These are phyloP conservation scores for Trichogramma pretiosum DNA, from an alignment of 1,140 invertebrate species.

Conservation along the genomic window DNA sequence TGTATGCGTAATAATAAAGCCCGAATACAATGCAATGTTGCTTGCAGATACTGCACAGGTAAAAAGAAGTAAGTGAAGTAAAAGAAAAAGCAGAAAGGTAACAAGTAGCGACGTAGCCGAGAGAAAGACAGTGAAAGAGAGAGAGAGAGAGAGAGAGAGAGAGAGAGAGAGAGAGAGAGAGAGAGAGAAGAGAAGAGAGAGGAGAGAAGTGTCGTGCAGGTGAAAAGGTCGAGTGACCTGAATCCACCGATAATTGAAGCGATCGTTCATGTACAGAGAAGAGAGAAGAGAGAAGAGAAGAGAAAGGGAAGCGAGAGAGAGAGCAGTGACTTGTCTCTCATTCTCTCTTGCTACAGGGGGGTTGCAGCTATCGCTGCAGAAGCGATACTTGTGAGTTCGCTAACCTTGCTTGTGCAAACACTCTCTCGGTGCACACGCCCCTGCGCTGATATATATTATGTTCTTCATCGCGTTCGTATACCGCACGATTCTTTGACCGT, in stretches of 20 bases:
- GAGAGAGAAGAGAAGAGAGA: background rate
- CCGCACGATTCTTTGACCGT: no score
- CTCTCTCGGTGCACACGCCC: background rate
- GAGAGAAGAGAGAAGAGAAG: no score
- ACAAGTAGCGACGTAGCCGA: no score
- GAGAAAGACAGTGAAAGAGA: background rate
- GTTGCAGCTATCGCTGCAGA: no score
- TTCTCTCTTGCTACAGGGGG: background rate
- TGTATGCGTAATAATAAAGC: no score
- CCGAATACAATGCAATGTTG: no score
- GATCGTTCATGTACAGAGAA: no score
- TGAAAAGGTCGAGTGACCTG: conserved; percentile 12
- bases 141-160: background rate
- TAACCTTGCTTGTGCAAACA: conserved; percentile 9
- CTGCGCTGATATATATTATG: no score
- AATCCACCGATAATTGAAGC: conserved; percentile 14
- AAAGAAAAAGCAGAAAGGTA: no score
- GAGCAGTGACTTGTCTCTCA: background rate
- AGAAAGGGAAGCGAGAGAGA: background rate
- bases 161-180: background rate
- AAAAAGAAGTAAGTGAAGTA: no score
- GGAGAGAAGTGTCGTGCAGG: background rate
- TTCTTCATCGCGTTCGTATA: no score
- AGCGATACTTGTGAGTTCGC: conserved; percentile 5
- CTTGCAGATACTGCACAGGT: no score